These are phyloP conservation scores for Thaleichthys pacificus DNA, from an alignment of 2,797 vertebrate genomes.

Conservation along the genomic window DNA sequence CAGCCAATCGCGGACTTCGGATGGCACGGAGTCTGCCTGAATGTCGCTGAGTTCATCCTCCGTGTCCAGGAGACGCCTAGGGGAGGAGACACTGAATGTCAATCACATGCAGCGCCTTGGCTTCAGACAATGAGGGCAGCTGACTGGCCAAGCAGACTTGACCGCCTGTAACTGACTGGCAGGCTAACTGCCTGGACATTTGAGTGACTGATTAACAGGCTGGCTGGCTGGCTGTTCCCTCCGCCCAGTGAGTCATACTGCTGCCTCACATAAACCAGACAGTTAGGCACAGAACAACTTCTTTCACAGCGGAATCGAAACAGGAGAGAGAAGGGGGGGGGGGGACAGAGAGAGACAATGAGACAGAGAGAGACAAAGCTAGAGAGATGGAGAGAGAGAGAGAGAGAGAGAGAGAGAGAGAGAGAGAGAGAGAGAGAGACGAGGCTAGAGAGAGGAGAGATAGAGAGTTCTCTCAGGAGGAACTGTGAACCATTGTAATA, in stretches of 20 bases:
- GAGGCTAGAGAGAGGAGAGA: background rate
- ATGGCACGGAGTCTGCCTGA: conserved; percentile 89
- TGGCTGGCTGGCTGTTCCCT: background rate
- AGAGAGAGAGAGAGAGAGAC: background rate
- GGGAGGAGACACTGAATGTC: conserved; percentile 4
- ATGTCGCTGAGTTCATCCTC: conserved; percentile 96
- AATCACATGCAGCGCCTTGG: background rate
- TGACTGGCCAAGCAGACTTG: background rate
- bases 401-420: background rate
- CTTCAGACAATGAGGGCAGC: background rate
- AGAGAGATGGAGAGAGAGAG: background rate
- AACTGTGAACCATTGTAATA: background rate
- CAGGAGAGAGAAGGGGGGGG: background rate
- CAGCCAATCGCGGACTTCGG: conserved; percentile 95
- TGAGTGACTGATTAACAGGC: background rate
- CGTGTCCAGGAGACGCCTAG: conserved; percentile 89
- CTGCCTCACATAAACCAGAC: background rate
- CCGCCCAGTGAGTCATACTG: conserved; percentile 1
- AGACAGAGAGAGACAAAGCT: background rate
- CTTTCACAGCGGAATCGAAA: background rate
- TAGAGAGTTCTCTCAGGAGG: background rate
- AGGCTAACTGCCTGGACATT: background rate
- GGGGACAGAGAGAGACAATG: background rate
- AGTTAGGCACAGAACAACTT: background rate
- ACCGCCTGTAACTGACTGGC: conserved; percentile 1